Base-by-base conservation (phyloP, 2,797 vertebrate genomes). In the Loris lydekkerianus region DNA sequence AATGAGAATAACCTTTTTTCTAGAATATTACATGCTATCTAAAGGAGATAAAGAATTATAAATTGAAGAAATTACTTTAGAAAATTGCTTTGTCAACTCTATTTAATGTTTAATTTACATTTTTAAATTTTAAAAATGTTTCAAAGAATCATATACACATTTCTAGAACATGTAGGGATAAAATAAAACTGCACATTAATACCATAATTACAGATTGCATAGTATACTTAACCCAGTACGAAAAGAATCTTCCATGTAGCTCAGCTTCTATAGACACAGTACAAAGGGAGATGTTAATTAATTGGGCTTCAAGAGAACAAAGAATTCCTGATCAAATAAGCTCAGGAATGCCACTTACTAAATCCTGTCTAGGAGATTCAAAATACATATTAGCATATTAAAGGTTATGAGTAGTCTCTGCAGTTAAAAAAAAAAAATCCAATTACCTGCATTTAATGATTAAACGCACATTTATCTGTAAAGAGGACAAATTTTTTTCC, bases 311-410 rank as follows among this genome's bases (percentile, higher is more conserved):
- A 49, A 29, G 82, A 96, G 88, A 96, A 95, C 90, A 94, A 91
- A 97, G 93, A 95, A 92, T 83, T 90, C 27, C 46, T 86, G 73
- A 94, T 92, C 82, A 83, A 92, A 90, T 94, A 92, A 61, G 69
- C 31, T 75, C 56, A 89, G 91, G 89, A 84, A 89, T 86, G 31
- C 77, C 5, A 3, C 77, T 96, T 90, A 78, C 84, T 92, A 93
- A 95, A 15, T 93, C 70, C 90, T 67, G n/a, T 94, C 63, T 90
- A 76, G 43, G 75, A 86, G 63, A 80, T 88, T 96, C 69, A 96
- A 83, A 93, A 88, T 87, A 31, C 7, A 76, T 15, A 91, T 95
- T 96, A 96, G 85, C 96, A 96, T 97, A 86, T 92, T 90, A 96
- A 97, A 97, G 83, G 78, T 65, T 69, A 61, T 85, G 58, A 84